Conservation (phyloP, 2,113 vertebrate genomes). For the Lycaon pictus region DNA sequence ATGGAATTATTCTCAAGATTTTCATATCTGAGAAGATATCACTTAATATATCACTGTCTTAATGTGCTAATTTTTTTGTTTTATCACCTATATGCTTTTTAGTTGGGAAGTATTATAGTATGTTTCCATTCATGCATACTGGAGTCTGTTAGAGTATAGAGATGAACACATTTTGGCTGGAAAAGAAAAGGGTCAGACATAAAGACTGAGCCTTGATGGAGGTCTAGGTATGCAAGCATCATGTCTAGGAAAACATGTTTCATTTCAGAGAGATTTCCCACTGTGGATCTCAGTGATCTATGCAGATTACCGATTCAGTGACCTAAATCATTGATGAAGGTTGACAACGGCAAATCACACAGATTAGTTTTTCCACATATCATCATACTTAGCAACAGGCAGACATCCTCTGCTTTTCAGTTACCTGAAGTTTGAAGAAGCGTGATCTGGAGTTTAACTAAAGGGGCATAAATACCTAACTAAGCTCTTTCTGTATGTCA, state of each 20-base stretch:
- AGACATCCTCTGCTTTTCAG: background rate
- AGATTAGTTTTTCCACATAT: background rate
- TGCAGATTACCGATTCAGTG: background rate
- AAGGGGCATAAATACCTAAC: background rate
- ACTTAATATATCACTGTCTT: background rate
- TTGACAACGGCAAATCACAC: background rate
- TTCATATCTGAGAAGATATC: background rate
- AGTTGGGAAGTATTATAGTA: background rate
- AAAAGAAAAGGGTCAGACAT: background rate
- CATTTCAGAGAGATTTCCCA: conserved; percentile 2
- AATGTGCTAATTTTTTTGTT: background rate
- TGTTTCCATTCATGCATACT: background rate
- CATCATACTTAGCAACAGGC: background rate
- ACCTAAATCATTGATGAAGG: background rate
- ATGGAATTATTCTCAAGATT: conserved; percentile 3
- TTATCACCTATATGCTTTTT: background rate
- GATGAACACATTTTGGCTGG: background rate
- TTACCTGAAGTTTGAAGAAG: conserved; percentile 3
- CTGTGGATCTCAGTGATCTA: background rate
- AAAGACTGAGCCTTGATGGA: background rate
- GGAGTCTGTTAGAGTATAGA: background rate
- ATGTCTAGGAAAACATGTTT: background rate
- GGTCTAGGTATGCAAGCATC: background rate
- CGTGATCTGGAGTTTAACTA: background rate
- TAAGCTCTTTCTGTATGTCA: background rate